Base-by-base conservation (phyloP, 1,140 invertebrate species). In the Popillia japonica region DNA sequence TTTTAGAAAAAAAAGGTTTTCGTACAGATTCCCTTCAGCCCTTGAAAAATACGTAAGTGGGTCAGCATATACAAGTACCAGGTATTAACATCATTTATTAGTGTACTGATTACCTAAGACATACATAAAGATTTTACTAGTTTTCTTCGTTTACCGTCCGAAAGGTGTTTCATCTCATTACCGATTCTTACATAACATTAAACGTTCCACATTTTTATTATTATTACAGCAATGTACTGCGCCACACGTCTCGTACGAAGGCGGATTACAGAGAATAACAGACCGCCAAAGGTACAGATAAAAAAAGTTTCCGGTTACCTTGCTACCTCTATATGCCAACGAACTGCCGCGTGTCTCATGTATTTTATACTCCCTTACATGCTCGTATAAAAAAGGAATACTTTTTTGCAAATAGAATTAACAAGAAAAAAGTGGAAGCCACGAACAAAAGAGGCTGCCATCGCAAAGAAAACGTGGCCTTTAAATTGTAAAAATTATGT, bases 131-230 rank as follows among this genome's bases (percentile, higher is more conserved):
- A 20, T 68, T 23, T 68, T 68, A 68, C 22, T 68, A 68, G 61
- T 22, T n/a, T 68, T 68, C 61, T 7, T 22, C 20, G 61, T 68
- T 11, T 68, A 10, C 61, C 27, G 61, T 9, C 20, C 20, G 20
- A 68, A 68, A 68, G 20, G 10, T 22, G 27, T 68, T 68, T 68
- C 27, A 68, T 22, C 61, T 68, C 61, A 68, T 68, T 68, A 68
- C 61, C 61, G 22, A 68, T 68, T 68, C 61, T 68, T 68, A 68
- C 61, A 20, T 68, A 22, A 23, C 22, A 68, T 27, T 68, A 23
- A 22, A 11, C 61, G 23, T 3, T 68, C 27, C 27, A 20, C 61
- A 22, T 68, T 68, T 68, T 68, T 68, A 68, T 68, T 68, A 68
- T 68, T 68, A 68, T 68, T 68, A 4, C 61, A 20, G 61, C 8